Conservation (phyloP, 2,113 vertebrate species). For the Lepisosteus osseus region DNA sequence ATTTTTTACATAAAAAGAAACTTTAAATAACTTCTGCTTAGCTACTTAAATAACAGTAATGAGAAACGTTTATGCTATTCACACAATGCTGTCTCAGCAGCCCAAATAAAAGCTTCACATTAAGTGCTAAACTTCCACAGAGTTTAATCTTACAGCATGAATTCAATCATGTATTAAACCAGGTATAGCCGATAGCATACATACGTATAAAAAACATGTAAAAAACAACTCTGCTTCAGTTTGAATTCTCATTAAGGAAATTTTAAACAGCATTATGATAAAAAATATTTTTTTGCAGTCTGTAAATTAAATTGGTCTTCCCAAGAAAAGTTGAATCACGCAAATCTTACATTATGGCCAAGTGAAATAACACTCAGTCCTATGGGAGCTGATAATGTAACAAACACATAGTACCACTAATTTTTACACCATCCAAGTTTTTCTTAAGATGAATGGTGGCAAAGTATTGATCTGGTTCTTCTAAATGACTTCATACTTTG, state of each 20-base stretch:
- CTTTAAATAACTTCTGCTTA: constrained; percentile 77
- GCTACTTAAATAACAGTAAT: constrained; percentile 74
- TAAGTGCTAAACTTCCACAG: constrained; percentile 70
- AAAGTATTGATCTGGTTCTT: too few relatives aligned
- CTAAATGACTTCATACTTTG: too few relatives aligned
- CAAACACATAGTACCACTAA: too few relatives aligned
- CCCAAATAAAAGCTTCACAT: constrained; percentile 78
- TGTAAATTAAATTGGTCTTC: too few relatives aligned
- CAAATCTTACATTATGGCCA: too few relatives aligned
- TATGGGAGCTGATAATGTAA: too few relatives aligned
- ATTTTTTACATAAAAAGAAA: constrained; percentile 72
- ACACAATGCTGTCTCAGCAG: constrained; percentile 72
- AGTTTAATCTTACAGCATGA: constrained; percentile 69
- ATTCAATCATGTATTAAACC: constrained; percentile 55
- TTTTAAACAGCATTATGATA: constrained; percentile 17
- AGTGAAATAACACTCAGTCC: too few relatives aligned
- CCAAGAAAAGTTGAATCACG: too few relatives aligned
- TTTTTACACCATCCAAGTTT: too few relatives aligned
- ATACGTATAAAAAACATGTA: constrained; percentile 18
- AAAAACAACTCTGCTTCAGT: constrained; percentile 12
- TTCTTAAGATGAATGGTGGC: too few relatives aligned
- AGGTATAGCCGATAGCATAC: constrained; percentile 50
- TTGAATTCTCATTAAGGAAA: constrained; percentile 10
- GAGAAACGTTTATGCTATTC: constrained; percentile 74
- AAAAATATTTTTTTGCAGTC: not conserved